These are phyloP conservation scores for Hedychridium roseum DNA, from an alignment of 2,888 invertebrate genomes.

Conservation along the genomic window DNA sequence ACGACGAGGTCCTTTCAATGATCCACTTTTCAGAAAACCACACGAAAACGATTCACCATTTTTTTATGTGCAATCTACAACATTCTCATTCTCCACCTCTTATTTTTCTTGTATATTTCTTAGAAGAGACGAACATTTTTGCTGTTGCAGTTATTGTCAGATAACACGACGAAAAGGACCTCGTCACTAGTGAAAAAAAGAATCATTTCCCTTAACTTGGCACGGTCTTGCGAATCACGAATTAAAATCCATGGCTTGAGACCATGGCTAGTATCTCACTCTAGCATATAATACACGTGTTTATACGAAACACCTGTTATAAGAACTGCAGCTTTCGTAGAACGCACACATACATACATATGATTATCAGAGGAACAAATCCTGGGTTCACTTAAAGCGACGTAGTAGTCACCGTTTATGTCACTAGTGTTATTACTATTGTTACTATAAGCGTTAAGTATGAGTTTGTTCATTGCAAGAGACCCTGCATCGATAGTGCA, in stretches of 20 bases:
- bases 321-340: slow-evolving; percentile 57
- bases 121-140: no score
- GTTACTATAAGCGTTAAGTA: slow-evolving; percentile 11
- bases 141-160: background rate
- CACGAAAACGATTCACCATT: no score
- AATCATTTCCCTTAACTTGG: slow-evolving; percentile 37
- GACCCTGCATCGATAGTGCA: no score
- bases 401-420: slow-evolving; percentile 17
- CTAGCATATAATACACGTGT: slow-evolving; percentile 39
- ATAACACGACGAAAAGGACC: slow-evolving; percentile 32
- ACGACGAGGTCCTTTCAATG: slow-evolving; percentile 42
- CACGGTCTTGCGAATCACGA: slow-evolving; percentile 52
- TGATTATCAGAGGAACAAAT: slow-evolving; percentile 21
- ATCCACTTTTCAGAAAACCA: no score
- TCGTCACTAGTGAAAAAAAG: slow-evolving; percentile 32
- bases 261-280: slow-evolving; percentile 58
- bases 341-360: slow-evolving; percentile 48
- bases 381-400: slow-evolving; percentile 24
- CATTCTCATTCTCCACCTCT: no score
- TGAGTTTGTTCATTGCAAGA: slow-evolving; percentile 16
- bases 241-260: slow-evolving; percentile 63
- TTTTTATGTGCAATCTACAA: no score
- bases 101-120: no score
- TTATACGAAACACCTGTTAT: slow-evolving; percentile 35
- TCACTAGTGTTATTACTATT: slow-evolving; percentile 17